phyloP scores from a whole-genome alignment of 2,888 invertebrate genomes.

The Torymus texanus region DNA sequence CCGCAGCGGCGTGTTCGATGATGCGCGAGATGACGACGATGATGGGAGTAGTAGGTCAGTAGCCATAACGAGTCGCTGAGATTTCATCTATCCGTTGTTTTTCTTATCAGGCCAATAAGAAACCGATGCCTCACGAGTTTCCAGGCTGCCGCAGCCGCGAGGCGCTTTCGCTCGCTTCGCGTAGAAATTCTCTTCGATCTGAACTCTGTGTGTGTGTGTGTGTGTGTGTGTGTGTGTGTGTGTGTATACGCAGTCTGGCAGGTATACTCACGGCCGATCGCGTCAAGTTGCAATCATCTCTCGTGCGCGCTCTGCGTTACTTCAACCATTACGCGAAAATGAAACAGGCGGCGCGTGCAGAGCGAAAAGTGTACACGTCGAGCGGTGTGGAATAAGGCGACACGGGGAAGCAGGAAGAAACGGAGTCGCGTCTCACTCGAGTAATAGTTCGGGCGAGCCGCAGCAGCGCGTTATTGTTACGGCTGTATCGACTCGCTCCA shows the following conservation, averaged over 20 bases:
- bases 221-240: too few relatives aligned
- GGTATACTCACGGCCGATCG: too few relatives aligned
- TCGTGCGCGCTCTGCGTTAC: too few relatives aligned
- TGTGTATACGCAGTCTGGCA: too few relatives aligned
- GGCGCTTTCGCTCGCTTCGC: conserved; percentile 14
- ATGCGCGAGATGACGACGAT: conserved; percentile 24
- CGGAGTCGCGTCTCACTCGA: conserved; percentile 27
- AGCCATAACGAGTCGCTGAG: conserved; percentile 1
- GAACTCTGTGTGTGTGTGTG: too few relatives aligned
- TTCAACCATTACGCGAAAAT: too few relatives aligned
- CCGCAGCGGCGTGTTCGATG: conserved; percentile 22
- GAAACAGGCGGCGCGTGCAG: too few relatives aligned
- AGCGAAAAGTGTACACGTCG: too few relatives aligned
- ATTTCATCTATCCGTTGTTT: conserved; percentile 33
- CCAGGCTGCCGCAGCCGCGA: not conserved
- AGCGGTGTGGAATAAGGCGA: not conserved
- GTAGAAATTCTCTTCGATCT: not conserved
- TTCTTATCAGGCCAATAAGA: conserved; percentile 31
- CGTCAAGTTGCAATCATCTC: too few relatives aligned
- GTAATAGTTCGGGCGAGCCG: not conserved
- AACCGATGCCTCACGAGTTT: conserved; percentile 15
- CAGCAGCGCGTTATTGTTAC: not conserved
- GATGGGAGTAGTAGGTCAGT: conserved; percentile 39
- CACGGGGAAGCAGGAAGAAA: not conserved
- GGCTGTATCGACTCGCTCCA: not conserved